These are phyloP conservation scores for Eubasilissa splendida DNA, from an alignment of 2,888 invertebrate species.

Conservation along the genomic window DNA sequence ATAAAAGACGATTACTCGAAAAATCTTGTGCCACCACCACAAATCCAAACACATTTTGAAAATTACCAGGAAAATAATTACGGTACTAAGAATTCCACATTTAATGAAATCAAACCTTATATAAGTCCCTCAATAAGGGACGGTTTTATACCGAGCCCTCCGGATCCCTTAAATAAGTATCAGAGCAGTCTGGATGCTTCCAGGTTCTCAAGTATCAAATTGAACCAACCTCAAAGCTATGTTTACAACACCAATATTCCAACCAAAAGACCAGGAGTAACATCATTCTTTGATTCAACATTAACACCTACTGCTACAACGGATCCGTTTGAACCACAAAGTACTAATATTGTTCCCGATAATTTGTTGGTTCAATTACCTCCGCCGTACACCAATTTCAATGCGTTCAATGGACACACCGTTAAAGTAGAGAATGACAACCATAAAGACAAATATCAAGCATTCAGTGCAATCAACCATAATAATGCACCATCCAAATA, in stretches of 20 bases:
- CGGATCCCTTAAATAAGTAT: constrained; percentile 68
- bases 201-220: constrained; percentile 41
- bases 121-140: constrained; percentile 60
- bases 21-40: constrained; percentile 70
- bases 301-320: constrained; percentile 44
- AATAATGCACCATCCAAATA: constrained; percentile 61
- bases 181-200: constrained; percentile 40
- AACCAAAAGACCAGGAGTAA: constrained; percentile 50
- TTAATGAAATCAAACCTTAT: constrained; percentile 23
- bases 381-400: constrained; percentile 63
- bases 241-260: constrained; percentile 47
- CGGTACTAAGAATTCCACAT: constrained; percentile 13
- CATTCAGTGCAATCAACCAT: constrained; percentile 40
- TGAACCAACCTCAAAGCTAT: constrained; percentile 40
- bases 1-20: constrained; percentile 65
- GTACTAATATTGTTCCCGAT: constrained; percentile 60
- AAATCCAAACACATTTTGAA: constrained; percentile 35
- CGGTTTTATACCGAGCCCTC: constrained; percentile 69
- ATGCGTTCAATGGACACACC: constrained; percentile 36
- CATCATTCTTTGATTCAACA: constrained; percentile 57
- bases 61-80: constrained; percentile 63
- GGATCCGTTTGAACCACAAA: constrained; percentile 54
- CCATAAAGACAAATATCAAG: constrained; percentile 48
- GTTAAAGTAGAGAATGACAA: constrained; percentile 36
- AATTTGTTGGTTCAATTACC: constrained; percentile 62